A percentile compares a stretch with the other conserved stretches of the same genome.
Conservation (phyloP, 1,140 invertebrate genomes). For the Eurytemora carolleeae region DNA sequence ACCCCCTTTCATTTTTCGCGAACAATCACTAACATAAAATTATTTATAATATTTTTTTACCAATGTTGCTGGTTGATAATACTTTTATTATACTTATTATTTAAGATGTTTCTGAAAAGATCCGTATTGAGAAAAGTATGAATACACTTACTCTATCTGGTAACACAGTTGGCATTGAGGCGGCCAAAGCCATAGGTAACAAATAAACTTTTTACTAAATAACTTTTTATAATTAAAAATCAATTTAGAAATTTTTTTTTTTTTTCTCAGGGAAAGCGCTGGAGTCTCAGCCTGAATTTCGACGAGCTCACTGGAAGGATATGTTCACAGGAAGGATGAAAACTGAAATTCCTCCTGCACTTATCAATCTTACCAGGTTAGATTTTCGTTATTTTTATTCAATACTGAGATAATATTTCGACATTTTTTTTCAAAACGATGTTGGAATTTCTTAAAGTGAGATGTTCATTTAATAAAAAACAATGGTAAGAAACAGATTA, state of each 20-base stretch:
- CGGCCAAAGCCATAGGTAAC: constrained; percentile 63
- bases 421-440: constrained; percentile 2
- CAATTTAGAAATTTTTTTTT: too few relatives aligned
- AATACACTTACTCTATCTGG: constrained; percentile 61
- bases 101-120: constrained; percentile 40
- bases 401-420: not conserved
- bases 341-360: constrained; percentile 73
- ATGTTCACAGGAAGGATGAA: constrained; percentile 88
- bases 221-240: too few relatives aligned
- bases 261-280: constrained; percentile 57
- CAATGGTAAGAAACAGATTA: not conserved
- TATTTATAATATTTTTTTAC: constrained; percentile 13
- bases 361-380: constrained; percentile 35
- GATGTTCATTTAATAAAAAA: not conserved
- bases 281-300: constrained; percentile 47
- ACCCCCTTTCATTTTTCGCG: too few relatives aligned
- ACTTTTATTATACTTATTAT: constrained; percentile 33
- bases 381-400: constrained; percentile 18
- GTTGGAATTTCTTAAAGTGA: too few relatives aligned
- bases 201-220: too few relatives aligned
- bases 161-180: constrained; percentile 75
- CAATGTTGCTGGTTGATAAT: constrained; percentile 4
- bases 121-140: constrained; percentile 37
- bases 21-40: constrained; percentile 15
- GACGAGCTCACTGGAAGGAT: constrained; percentile 77